phyloP scores from a whole-genome alignment of 1,140 invertebrate genomes.

The Sarcophaga peregrina region DNA sequence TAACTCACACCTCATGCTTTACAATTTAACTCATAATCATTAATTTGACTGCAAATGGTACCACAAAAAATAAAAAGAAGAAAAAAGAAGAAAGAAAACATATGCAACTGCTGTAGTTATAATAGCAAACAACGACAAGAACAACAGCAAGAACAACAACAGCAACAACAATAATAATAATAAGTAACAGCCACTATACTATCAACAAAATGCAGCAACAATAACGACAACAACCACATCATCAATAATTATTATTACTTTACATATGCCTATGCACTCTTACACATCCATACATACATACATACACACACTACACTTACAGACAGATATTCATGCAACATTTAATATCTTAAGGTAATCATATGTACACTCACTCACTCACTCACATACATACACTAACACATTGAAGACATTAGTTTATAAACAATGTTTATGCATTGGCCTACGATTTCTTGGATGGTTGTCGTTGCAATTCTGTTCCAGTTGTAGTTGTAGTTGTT shows the following conservation, averaged over 20 bases:
- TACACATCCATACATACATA: not conserved
- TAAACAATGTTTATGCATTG: not conserved
- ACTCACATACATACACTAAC: too few relatives aligned
- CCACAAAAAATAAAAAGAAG: too few relatives aligned
- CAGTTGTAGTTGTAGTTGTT: not conserved
- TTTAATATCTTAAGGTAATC: not conserved
- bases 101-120: slow-evolving; percentile 13
- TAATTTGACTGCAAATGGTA: slow-evolving; percentile 7
- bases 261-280: slow-evolving; percentile 33
- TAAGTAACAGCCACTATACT: not conserved
- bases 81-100: not conserved
- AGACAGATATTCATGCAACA: not conserved
- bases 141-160: slow-evolving; percentile 12
- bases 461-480: not conserved
- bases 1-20: slow-evolving; percentile 26
- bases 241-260: slow-evolving; percentile 47
- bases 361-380: too few relatives aligned
- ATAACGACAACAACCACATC: slow-evolving; percentile 36
- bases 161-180: not conserved
- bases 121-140: slow-evolving; percentile 12
- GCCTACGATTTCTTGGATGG: not conserved
- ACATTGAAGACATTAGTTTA: too few relatives aligned
- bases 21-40: slow-evolving; percentile 27
- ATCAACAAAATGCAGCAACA: slow-evolving; percentile 29
- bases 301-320: not conserved